Evolutionary conservation across 2,797 vertebrate genomes (phyloP), one percentile per base, ranked within the genome.

Genomic region (Rhodeus uyekii): DNA sequence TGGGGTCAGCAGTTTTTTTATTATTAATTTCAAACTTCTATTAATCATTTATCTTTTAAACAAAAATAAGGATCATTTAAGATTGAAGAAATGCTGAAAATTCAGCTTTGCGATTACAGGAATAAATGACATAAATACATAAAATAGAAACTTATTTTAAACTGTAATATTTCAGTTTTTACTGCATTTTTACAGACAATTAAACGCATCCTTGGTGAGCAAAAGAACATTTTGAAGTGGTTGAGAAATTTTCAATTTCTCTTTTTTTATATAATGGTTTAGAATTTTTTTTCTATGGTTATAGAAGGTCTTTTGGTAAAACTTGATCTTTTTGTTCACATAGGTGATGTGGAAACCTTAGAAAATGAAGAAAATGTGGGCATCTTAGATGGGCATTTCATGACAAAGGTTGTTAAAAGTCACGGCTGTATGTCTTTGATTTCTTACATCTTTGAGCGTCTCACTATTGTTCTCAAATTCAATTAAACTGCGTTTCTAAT

Each of bases 401-500:
- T n/a, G 10, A 10, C 22, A 42, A 58, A 32, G 38, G 38, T 44
- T 60, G 24, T 53, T 27, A 50, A 50, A 29, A 64, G 75, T 76
- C 42, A n/a, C 18, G 65, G 60, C 50, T 10, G 55, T 42, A 44
- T n/a, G 27, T 46, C 19, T 32, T 78, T 55, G 29, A 69, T 69
- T 22, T 46, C 50, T 46, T 34, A 44, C 19, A 80, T 50, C 39
- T 73, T 32, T 6, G n/a, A 73, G 42, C 13, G n/a, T 46, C 32
- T 73, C 1, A 27, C 39, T 36, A 29, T 27, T 22, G 6, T 34
- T 60, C 29, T 14, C n/a, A 36, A 80, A 60, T 44, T 32, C 0
- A 6, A 72, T 80, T 72, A 48, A 72, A 36, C 39, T n/a, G 44
- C 13, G 42, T 50, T 81, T 16, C 67, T 69, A 79, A 79, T 76